phyloP scores from a whole-genome alignment of 1,140 invertebrate genomes.

The Drosophila virilis region DNA sequence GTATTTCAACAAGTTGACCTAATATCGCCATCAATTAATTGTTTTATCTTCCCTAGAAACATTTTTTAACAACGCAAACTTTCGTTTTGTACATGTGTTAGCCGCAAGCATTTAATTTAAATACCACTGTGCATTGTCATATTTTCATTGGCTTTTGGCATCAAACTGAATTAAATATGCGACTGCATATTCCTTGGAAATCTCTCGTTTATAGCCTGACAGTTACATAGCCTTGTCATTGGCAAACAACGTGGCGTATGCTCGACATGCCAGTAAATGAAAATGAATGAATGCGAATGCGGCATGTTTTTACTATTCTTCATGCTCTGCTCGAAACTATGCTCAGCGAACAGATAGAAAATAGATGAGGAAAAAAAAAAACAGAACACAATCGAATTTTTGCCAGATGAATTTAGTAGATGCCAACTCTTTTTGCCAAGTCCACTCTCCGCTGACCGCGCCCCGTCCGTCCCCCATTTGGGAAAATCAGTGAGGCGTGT shows the following conservation, averaged over 20 bases:
- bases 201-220: constrained; percentile 37
- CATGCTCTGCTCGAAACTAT: constrained; percentile 35
- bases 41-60: no score
- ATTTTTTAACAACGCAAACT: no score
- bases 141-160: constrained; percentile 7
- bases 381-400: constrained; percentile 64
- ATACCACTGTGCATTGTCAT: constrained; percentile 1
- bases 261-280: constrained; percentile 61
- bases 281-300: constrained; percentile 66
- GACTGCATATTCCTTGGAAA: constrained; percentile 14
- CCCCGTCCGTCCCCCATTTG: not conserved
- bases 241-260: constrained; percentile 42
- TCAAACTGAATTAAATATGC: constrained; percentile 49
- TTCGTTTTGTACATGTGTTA: no score
- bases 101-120: no score
- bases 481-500: constrained; percentile 65
- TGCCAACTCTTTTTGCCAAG: constrained; percentile 42
- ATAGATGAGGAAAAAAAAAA: constrained; percentile 13
- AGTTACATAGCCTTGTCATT: constrained; percentile 56
- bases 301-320: constrained; percentile 51
- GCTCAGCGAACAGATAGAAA: constrained; percentile 24
- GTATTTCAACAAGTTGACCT: no score
- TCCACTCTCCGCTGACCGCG: not conserved
- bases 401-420: constrained; percentile 64
- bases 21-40: no score